Percentiles rank a stretch among this genome's conserved stretches.
Evolutionary conservation across 2,113 vertebrate species (phyloP).

Genomic region (Struthio camelus): DNA sequence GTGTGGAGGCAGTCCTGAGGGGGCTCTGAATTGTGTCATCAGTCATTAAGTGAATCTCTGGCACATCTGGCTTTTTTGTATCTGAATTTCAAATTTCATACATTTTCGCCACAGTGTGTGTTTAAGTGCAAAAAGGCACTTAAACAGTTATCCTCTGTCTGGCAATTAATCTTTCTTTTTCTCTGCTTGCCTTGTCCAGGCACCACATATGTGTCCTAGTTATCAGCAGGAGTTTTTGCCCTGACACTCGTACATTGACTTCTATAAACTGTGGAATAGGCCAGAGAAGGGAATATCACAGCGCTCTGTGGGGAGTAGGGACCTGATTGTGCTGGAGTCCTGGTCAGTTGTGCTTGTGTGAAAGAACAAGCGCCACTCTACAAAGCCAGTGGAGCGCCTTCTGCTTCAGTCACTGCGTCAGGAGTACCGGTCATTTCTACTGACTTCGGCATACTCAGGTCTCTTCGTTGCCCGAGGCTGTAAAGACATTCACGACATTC

Average conservation of each 20-base stretch:
- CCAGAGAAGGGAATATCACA: background rate
- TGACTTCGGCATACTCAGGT: background rate
- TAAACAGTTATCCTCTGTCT: background rate
- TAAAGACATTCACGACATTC: background rate
- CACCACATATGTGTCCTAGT: background rate
- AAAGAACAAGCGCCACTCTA: background rate
- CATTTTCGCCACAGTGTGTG: too few species aligned
- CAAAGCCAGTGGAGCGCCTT: background rate
- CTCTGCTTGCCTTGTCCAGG: background rate
- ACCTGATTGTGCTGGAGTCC: background rate
- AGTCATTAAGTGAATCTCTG: background rate
- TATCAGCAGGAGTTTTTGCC: background rate
- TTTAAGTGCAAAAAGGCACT: background rate
- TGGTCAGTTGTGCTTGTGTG: fast-evolving
- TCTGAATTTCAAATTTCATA: fast-evolving
- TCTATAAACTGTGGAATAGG: background rate
- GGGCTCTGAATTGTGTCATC: background rate
- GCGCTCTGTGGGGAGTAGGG: background rate
- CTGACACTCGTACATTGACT: background rate
- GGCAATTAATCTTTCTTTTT: background rate
- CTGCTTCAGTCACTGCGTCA: background rate
- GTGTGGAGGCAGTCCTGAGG: background rate
- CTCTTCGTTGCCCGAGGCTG: background rate
- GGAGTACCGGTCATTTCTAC: background rate
- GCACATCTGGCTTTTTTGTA: background rate